A percentile compares a stretch with the other conserved stretches of the same genome.
Evolutionary conservation across 2,797 vertebrate genomes (phyloP).

Genomic region (Anniella stebbinsi): DNA sequence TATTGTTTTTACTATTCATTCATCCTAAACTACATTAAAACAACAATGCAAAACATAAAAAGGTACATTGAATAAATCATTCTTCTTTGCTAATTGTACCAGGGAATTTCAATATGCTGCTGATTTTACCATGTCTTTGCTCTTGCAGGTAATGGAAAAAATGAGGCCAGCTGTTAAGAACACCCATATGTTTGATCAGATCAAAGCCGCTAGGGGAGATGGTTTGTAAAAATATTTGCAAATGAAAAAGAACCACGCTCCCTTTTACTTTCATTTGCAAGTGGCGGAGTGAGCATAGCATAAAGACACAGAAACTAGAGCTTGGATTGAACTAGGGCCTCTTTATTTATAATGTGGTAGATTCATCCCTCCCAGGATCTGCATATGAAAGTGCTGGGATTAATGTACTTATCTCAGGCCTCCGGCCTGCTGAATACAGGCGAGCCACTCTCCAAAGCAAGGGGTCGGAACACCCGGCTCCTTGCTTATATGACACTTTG

Average conservation of each 20-base stretch:
- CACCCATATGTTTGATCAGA: slow-evolving; percentile 1
- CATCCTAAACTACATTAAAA: not conserved
- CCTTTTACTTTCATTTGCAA: not conserved
- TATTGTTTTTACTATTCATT: slow-evolving; percentile 12
- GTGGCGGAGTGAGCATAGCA: too few relatives aligned
- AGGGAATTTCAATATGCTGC: slow-evolving; percentile 37
- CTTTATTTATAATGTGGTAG: too few relatives aligned
- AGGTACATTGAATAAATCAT: slow-evolving; percentile 30
- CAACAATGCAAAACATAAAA: not conserved
- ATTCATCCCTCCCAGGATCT: too few relatives aligned
- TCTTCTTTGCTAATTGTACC: not conserved
- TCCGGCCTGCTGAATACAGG: too few relatives aligned
- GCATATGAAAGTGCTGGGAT: too few relatives aligned
- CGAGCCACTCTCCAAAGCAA: too few relatives aligned
- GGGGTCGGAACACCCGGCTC: too few relatives aligned
- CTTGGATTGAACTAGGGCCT: too few relatives aligned
- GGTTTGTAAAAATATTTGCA: slow-evolving; percentile 7
- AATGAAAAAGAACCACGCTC: not conserved
- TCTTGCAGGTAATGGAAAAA: slow-evolving; percentile 35
- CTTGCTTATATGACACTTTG: too few relatives aligned
- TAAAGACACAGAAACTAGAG: too few relatives aligned
- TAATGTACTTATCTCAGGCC: too few relatives aligned
- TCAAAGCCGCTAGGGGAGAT: slow-evolving; percentile 11
- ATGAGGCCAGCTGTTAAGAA: slow-evolving; percentile 21
- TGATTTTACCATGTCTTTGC: not conserved